phyloP scores from a whole-genome alignment of 2,888 invertebrate species.

The Tryphoninae sp. region DNA sequence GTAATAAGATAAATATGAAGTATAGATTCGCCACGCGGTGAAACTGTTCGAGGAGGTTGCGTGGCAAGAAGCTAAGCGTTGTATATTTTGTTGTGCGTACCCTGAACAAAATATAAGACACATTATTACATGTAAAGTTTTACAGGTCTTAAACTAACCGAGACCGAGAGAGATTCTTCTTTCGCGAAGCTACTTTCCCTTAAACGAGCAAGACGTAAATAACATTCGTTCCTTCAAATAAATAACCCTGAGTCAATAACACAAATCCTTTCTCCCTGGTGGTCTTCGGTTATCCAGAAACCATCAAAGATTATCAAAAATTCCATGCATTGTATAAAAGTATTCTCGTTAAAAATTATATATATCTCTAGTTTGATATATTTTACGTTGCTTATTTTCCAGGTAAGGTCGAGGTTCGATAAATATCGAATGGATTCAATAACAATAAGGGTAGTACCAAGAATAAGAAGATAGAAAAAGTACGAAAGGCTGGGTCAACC shows the following conservation, averaged over 20 bases:
- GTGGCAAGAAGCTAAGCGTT: slow-evolving; percentile 95
- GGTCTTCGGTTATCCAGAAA: slow-evolving; percentile 14
- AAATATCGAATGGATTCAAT: slow-evolving; percentile 46
- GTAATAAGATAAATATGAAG: slow-evolving; percentile 97
- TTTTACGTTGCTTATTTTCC: slow-evolving; percentile 10
- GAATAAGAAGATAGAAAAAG: not conserved
- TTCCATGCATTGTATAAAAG: slow-evolving; percentile 53
- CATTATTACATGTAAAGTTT: slow-evolving; percentile 4
- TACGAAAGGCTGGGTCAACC: slow-evolving; percentile 66
- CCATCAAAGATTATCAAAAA: slow-evolving; percentile 45
- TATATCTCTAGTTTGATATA: slow-evolving; percentile 13
- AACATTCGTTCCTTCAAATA: too few species aligned
- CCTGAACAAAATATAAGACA: slow-evolving; percentile 78
- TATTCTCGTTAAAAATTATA: slow-evolving; percentile 18
- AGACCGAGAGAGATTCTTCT: not conserved
- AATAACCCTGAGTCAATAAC: not conserved
- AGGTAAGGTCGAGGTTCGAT: slow-evolving; percentile 43
- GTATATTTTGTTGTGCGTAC: slow-evolving; percentile 98
- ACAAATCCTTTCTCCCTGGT: not conserved
- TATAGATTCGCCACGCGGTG: slow-evolving; percentile 98
- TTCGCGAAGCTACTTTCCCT: not conserved
- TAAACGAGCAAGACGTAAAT: too few species aligned
- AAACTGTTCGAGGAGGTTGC: slow-evolving; percentile 98
- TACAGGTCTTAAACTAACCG: not conserved
- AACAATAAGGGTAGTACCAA: slow-evolving; percentile 19